Percentiles rank a stretch among this genome's conserved stretches.
phyloP scores from a whole-genome alignment of 1,140 invertebrate genomes.

The Dendrolimus punctatus region DNA sequence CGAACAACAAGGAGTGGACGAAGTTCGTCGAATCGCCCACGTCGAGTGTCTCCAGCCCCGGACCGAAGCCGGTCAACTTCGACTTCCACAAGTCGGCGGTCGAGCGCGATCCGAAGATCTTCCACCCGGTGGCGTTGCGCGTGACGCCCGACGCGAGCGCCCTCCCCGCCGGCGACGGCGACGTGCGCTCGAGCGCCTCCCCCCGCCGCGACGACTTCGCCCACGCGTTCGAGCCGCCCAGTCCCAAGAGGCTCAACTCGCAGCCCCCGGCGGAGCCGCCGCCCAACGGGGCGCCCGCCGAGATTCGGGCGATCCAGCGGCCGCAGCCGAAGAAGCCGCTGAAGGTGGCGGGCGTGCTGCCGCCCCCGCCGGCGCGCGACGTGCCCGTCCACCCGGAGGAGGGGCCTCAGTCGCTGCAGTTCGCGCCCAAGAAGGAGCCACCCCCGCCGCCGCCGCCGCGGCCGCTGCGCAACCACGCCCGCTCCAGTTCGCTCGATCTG shows the following conservation, averaged over 20 bases:
- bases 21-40: conserved; percentile 95
- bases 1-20: conserved; percentile 86
- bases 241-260: conserved; percentile 67
- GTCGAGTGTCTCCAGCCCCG: conserved; percentile 90
- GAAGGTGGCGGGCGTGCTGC: conserved; percentile 77
- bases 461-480: conserved; percentile 86
- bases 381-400: conserved; percentile 42
- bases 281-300: conserved; percentile 35
- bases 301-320: conserved; percentile 76
- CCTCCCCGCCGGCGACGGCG: conserved; percentile 56
- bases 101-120: conserved; percentile 92
- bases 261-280: conserved; percentile 43
- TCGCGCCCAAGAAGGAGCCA: conserved; percentile 69
- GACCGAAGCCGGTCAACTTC: conserved; percentile 94
- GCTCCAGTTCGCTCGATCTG: conserved; percentile 92
- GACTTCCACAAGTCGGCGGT: conserved; percentile 93
- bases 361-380: conserved; percentile 75
- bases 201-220: conserved; percentile 60
- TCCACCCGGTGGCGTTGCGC: conserved; percentile 92
- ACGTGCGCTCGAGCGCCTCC: conserved; percentile 54
- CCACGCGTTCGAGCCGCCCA: conserved; percentile 67
- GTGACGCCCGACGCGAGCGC: conserved; percentile 81
- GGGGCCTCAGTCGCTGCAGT: conserved; percentile 47
- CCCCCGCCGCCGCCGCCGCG: conserved; percentile 81
- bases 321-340: conserved; percentile 82